Percentiles rank a stretch among this genome's conserved stretches.
Evolutionary conservation across 2,888 invertebrate species (phyloP).

Genomic region (Thumatha senex): DNA sequence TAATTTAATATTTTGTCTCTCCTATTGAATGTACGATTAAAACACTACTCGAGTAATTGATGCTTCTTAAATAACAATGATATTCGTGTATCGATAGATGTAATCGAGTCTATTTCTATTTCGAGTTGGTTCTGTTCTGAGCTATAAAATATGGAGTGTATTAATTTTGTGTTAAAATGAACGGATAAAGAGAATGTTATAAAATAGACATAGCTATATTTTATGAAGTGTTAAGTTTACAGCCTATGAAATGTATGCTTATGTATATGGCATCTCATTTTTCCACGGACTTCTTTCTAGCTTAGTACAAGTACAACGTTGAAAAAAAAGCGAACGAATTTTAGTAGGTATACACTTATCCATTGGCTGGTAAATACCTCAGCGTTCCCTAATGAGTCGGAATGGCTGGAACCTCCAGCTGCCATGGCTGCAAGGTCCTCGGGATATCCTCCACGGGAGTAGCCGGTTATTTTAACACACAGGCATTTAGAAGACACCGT

Average conservation of each 20-base stretch:
- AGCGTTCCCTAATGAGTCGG: no score
- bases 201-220: background rate
- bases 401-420: no score
- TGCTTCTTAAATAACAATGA: conserved; percentile 34
- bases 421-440: no score
- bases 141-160: conserved; percentile 7
- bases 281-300: no score
- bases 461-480: no score
- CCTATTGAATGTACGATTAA: conserved; percentile 37
- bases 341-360: no score
- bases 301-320: no score
- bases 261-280: background rate
- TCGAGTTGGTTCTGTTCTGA: background rate
- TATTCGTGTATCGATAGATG: conserved; percentile 30
- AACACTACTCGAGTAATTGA: conserved; percentile 37
- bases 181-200: conserved; percentile 2
- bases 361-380: no score
- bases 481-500: no score
- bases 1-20: conserved; percentile 35
- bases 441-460: no score
- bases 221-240: conserved; percentile 8
- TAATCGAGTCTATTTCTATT: conserved; percentile 16
- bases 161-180: conserved; percentile 5
- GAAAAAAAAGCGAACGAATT: no score
- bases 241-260: background rate